phyloP scores from a whole-genome alignment of 2,113 vertebrate genomes.

The crab-eating macaque (Macaca fascicularis) region DNA sequence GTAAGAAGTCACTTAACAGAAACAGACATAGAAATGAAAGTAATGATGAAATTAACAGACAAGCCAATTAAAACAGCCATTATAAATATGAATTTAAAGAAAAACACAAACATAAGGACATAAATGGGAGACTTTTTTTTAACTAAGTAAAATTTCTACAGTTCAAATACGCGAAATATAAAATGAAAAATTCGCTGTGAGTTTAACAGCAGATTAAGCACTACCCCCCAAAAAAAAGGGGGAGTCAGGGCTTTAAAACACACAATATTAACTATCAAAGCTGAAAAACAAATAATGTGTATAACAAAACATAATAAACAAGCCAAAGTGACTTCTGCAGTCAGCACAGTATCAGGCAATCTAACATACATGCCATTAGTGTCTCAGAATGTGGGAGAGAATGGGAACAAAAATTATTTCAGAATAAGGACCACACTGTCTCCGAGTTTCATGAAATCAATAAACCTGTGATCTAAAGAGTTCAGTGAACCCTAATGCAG shows the following conservation, averaged over 20 bases:
- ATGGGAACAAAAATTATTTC: not conserved
- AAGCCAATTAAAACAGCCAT: not conserved
- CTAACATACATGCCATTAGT: not conserved
- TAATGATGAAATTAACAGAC: not conserved
- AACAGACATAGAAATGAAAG: not conserved
- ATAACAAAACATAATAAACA: not conserved
- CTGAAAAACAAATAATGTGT: not conserved
- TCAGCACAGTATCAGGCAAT: not conserved
- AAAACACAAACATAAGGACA: constrained; percentile 18
- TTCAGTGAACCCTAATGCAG: not conserved
- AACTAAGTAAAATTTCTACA: not conserved
- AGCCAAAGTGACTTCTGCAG: not conserved
- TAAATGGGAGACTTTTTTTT: not conserved
- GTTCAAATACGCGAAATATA: not conserved
- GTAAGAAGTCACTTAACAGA: not conserved
- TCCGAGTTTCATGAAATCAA: constrained; percentile 16
- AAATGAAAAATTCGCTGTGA: not conserved
- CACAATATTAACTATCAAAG: not conserved
- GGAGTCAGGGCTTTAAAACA: not conserved
- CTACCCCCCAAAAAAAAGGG: not conserved
- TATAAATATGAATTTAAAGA: not conserved
- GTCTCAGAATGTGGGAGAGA: not conserved
- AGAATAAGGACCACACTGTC: not conserved
- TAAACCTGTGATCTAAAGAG: not conserved
- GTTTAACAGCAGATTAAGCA: not conserved